These are phyloP conservation scores for Diaphora mendica DNA, from an alignment of 2,888 invertebrate genomes.

Conservation along the genomic window DNA sequence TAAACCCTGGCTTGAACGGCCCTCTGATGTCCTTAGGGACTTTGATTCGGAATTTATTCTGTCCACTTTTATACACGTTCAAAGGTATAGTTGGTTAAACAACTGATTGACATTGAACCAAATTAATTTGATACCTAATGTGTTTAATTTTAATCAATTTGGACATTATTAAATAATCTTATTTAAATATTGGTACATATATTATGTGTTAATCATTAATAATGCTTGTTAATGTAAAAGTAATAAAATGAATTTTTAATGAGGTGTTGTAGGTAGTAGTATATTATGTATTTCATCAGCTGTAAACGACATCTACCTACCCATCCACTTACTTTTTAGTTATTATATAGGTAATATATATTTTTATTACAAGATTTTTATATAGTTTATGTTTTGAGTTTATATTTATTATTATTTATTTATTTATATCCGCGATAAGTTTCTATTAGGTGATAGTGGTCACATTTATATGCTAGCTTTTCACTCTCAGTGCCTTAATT, in stretches of 20 bases:
- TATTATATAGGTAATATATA: neutral
- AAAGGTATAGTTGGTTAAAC: neutral
- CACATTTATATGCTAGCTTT: neutral
- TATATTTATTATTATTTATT: too few species aligned
- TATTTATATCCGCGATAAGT: neutral
- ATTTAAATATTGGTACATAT: conserved; percentile 2
- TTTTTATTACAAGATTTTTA: too few species aligned
- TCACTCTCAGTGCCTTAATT: neutral
- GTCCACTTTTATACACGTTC: conserved; percentile 28
- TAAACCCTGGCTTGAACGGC: conserved; percentile 42
- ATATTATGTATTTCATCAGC: conserved; percentile 5
- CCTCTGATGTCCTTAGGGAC: conserved; percentile 37
- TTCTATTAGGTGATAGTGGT: neutral
- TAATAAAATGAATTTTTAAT: conserved; percentile 2
- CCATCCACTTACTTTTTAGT: neutral
- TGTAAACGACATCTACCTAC: neutral
- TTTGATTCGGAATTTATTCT: conserved; percentile 40
- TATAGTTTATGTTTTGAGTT: too few species aligned
- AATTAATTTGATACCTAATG: conserved; percentile 4
- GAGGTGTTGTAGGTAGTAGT: conserved; percentile 16
- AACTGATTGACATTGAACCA: neutral
- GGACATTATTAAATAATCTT: neutral
- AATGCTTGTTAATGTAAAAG: neutral
- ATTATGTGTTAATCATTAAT: neutral
- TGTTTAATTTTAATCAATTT: neutral